Evolutionary conservation across 1,140 invertebrate species (phyloP), one percentile per base, ranked within the genome.

Genomic region (Dendroctonus ponderosae): DNA sequence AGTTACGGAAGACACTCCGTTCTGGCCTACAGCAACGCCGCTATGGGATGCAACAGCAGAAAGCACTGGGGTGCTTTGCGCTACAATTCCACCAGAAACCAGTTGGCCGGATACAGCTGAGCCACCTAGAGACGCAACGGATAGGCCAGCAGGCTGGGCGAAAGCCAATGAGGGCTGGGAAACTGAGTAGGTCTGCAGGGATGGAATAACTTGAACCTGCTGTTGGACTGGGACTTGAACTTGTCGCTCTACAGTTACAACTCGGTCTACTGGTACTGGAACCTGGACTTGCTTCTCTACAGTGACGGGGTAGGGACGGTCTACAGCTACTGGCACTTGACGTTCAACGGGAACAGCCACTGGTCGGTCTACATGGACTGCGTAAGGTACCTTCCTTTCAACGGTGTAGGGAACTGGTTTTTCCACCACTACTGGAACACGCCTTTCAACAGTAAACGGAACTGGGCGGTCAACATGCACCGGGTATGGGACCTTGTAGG

Each of bases 251-350:
- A 68, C 66, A 15, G 59, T 56, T 8, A 68, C 53, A 41, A 62
- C 26, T 26, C 60, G 38, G 9, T 68, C 66, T 26, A 43, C 11
- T 38, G 63, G 57, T 0, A 66, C 62, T 46, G 70, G 62, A 15
- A 68, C 66, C 15, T 64, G 70, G 14, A 71, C 60, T 50, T 71
- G 62, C 38, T 66, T 67, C n/a, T 68, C 67, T 5, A 71, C 70
- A 40, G 66, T 66, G 8, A 68, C 66, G 3, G 70, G 70, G 42
- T 68, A 68, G 2, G 70, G 70, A 40, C 67, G 59, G 42, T 68
- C 67, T n/a, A 71, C 64, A 48, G 56, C 44, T 43, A 71, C 70
- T 62, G 66, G 66, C 1, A 68, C 66, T 14, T 68, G 66, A 41
- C 51, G 62, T 41, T 60, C 61, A 39, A 71, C 67, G 15, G 66